These are phyloP conservation scores for Nipponia nippon DNA, from an alignment of 2,113 vertebrate genomes.

Conservation along the genomic window DNA sequence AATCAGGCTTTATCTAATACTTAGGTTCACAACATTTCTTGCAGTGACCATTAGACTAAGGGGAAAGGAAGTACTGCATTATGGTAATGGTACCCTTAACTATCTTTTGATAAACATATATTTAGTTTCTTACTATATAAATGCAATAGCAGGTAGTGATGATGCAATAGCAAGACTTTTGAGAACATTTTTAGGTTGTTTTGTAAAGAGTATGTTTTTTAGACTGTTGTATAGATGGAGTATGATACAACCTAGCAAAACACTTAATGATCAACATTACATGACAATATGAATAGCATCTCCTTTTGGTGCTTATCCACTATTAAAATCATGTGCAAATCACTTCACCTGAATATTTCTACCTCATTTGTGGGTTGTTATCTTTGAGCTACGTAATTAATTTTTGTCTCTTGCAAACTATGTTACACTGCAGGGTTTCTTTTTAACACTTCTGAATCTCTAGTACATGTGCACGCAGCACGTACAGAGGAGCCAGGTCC, in stretches of 20 bases:
- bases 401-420: slow-evolving; percentile 29
- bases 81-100: neutral
- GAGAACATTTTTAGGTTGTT: neutral
- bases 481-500: neutral
- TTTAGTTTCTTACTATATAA: neutral
- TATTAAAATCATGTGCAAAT: slow-evolving; percentile 36
- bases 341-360: slow-evolving; percentile 53
- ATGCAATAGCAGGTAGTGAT: neutral
- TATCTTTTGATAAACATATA: neutral
- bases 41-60: slow-evolving; percentile 26
- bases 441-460: neutral
- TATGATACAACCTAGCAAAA: neutral
- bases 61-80: neutral
- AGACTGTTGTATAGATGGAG: neutral
- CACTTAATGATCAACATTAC: slow-evolving; percentile 26
- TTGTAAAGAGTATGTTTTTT: neutral
- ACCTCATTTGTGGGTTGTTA: slow-evolving; percentile 35
- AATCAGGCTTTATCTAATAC: slow-evolving; percentile 30
- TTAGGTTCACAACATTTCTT: slow-evolving; percentile 41
- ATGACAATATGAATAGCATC: neutral
- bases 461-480: neutral
- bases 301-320: slow-evolving; percentile 22
- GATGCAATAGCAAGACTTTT: neutral
- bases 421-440: neutral
- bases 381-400: slow-evolving; percentile 30